Evolutionary conservation across 2,797 vertebrate species (phyloP), one percentile per base, ranked within the genome.

Genomic region (Hippoglossus hippoglossus): DNA sequence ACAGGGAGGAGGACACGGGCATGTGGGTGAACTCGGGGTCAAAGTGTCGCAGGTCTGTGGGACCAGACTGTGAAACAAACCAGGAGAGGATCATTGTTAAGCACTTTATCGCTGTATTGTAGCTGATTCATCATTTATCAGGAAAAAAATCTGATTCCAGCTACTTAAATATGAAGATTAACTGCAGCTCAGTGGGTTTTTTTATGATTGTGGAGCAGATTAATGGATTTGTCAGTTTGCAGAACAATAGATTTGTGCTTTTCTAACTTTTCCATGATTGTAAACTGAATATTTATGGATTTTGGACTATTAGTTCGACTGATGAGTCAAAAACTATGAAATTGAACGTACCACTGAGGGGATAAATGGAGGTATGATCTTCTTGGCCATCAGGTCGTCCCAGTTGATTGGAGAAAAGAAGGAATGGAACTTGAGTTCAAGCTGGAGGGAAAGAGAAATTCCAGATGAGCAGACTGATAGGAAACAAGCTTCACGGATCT

Each of bases 391-490:
- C 80, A 96, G 93, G 73, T 96, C 94, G 1, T 95, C 94, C 95
- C 95, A 96, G 90, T 94, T 94, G 68, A 96, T 95, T 0, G 95
- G 94, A 3, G 92, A 94, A 75, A 96, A 96, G 92, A 96, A 96
- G 54, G 88, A 84, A 57, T 96, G 95, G 63, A 70, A 82, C 84
- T 94, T 92, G 26, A 96, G 89, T 67, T 96, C 95, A 62, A 94
- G 72, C 95, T 96, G 82, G 1, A 82, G 75, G 73, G 53, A 39
- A 56, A 58, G 6, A 72, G 4, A 80, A 61, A 18, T 3, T 50
- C 4, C 2, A 5, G 3, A 49, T 89, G 10, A 87, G 61, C 28
- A 21, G 3, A 41, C 2, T 8, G 65, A 47, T 5, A 12, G 31
- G 1, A 69, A 75, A 71, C 46, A 18, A 31, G 5, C 2, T 13